Percentiles rank a stretch among this genome's conserved stretches.
phyloP scores from a whole-genome alignment of 2,797 vertebrate species.

The Eulemur coronatus region DNA sequence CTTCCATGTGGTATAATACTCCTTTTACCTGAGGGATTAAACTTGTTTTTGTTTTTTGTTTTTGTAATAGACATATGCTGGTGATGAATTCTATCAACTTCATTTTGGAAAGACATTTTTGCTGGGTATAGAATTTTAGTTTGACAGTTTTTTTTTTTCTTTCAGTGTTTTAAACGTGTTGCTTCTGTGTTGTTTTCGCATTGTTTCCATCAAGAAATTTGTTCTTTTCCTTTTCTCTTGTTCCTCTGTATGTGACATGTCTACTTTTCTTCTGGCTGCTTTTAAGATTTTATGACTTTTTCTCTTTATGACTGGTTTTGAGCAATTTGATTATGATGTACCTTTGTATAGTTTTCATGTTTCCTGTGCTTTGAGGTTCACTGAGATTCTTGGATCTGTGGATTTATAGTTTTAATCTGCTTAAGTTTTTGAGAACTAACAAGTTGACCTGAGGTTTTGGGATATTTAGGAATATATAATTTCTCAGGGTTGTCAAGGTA shows the following conservation, averaged over 20 bases:
- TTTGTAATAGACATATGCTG: neutral
- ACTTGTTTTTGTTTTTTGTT: neutral
- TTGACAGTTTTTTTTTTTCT: neutral
- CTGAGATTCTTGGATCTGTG: neutral
- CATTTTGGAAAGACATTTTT: slow-evolving; percentile 25
- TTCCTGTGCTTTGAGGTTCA: neutral
- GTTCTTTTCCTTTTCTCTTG: neutral
- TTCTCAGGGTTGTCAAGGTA: slow-evolving; percentile 1
- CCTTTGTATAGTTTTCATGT: neutral
- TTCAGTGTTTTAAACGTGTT: neutral
- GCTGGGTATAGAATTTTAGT: slow-evolving; percentile 17
- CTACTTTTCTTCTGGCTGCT: neutral
- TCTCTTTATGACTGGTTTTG: neutral
- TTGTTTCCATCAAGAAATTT: slow-evolving; percentile 13
- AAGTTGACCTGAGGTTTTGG: neutral
- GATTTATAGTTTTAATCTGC: slow-evolving; percentile 12
- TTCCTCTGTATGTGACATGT: neutral
- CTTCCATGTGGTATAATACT: neutral
- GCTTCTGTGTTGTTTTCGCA: neutral
- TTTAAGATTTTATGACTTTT: neutral
- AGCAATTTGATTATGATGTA: neutral
- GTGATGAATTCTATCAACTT: neutral
- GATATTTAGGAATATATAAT: neutral
- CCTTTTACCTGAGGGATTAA: neutral
- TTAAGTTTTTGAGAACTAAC: neutral